phyloP scores from a whole-genome alignment of 2,797 vertebrate genomes.

The Masticophis lateralis region DNA sequence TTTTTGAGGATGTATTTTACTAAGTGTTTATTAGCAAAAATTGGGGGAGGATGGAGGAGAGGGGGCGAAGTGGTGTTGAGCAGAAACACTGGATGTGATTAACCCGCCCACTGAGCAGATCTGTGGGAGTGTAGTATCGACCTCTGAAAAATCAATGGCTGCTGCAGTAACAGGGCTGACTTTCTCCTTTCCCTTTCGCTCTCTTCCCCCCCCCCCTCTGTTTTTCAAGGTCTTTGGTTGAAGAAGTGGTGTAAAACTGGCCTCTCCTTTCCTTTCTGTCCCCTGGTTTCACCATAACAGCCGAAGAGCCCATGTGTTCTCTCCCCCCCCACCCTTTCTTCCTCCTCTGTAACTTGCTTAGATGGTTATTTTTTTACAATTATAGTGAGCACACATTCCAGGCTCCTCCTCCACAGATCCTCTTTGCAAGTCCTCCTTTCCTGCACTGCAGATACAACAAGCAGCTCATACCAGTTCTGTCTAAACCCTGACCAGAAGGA shows the following conservation, averaged over 20 bases:
- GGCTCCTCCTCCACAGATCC: constrained; percentile 59
- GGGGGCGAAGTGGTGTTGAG: constrained; percentile 50
- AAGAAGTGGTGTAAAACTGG: constrained; percentile 60
- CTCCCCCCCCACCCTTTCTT: neutral
- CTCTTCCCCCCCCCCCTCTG: too few relatives aligned
- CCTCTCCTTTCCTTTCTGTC: constrained; percentile 27
- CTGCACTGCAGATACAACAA: constrained; percentile 64
- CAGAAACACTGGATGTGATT: constrained; percentile 72
- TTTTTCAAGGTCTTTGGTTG: constrained; percentile 50
- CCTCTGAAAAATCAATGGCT: constrained; percentile 73
- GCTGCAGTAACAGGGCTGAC: constrained; percentile 62
- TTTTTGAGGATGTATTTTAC: constrained; percentile 1
- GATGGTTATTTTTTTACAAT: constrained; percentile 61
- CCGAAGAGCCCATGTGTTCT: neutral
- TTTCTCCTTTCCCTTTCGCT: neutral
- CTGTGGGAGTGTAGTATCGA: constrained; percentile 75
- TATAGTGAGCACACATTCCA: constrained; percentile 40
- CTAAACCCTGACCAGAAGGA: constrained; percentile 45
- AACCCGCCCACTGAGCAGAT: constrained; percentile 71
- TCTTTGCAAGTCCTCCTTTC: constrained; percentile 57
- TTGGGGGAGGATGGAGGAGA: constrained; percentile 41
- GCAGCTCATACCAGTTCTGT: constrained; percentile 56
- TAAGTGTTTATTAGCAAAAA: constrained; percentile 40
- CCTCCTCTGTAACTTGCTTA: constrained; percentile 41
- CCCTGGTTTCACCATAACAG: constrained; percentile 45